Conservation (phyloP, 2,113 vertebrate genomes). For the Heterochromis multidens region DNA sequence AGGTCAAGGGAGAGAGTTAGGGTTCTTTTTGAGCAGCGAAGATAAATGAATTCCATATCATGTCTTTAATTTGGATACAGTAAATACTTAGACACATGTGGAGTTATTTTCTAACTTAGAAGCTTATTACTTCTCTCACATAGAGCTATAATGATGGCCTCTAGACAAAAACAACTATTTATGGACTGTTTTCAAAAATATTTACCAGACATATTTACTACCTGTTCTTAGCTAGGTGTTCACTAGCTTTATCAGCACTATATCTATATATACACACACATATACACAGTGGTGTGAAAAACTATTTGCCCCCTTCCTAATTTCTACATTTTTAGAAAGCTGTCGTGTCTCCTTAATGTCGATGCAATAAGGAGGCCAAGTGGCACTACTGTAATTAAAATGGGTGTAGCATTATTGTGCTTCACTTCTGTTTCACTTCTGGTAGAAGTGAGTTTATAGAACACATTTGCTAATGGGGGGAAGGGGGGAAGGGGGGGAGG, state of each 20-base stretch:
- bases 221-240: background rate
- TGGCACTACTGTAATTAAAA: background rate
- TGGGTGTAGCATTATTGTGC: background rate
- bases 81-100: no score
- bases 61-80: background rate
- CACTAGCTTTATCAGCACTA: background rate
- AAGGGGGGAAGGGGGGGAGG: no score
- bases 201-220: background rate
- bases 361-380: background rate
- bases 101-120: no score
- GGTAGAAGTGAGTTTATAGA: background rate
- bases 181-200: no score
- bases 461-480: no score
- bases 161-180: background rate
- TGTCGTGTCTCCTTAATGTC: background rate
- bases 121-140: no score
- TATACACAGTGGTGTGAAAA: no score
- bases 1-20: conserved; percentile 24
- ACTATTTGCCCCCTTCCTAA: no score
- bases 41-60: background rate
- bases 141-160: background rate
- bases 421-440: background rate
- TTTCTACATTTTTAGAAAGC: background rate
- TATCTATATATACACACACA: no score
- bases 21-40: conserved; percentile 13